A percentile compares a stretch with the other conserved stretches of the same genome.
Conservation (phyloP, 2,797 vertebrate genomes). For the Malurus leucopterus region DNA sequence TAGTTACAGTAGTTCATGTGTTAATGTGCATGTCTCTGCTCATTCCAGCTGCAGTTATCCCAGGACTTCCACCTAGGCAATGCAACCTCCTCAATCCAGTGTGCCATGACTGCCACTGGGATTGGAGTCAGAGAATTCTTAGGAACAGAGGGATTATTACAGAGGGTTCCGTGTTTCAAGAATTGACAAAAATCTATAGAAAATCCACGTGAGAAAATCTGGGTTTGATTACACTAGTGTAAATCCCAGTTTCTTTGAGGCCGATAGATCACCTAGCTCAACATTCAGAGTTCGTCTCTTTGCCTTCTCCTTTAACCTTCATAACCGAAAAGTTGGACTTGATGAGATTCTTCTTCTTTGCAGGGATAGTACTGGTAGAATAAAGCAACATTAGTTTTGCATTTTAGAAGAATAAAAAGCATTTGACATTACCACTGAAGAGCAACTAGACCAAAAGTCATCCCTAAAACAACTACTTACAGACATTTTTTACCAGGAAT, state of each 20-base stretch:
- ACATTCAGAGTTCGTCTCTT: neutral
- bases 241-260: constrained; percentile 14
- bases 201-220: neutral
- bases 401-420: neutral
- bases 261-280: neutral
- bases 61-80: neutral
- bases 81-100: neutral
- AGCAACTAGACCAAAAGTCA: neutral
- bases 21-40: neutral
- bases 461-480: neutral
- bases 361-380: neutral
- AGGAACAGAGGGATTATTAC: neutral
- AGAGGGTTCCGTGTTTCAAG: neutral
- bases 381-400: neutral
- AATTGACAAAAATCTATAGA: neutral
- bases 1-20: neutral
- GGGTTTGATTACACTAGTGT: neutral
- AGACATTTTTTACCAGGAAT: neutral
- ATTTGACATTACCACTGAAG: neutral
- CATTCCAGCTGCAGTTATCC: neutral
- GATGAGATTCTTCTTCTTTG: neutral
- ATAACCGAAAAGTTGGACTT: neutral
- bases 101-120: neutral
- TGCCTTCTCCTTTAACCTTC: constrained; percentile 31
- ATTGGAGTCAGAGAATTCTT: neutral